Evolutionary conservation across 2,113 vertebrate genomes (phyloP).

Genomic region (Chloebia gouldiae): DNA sequence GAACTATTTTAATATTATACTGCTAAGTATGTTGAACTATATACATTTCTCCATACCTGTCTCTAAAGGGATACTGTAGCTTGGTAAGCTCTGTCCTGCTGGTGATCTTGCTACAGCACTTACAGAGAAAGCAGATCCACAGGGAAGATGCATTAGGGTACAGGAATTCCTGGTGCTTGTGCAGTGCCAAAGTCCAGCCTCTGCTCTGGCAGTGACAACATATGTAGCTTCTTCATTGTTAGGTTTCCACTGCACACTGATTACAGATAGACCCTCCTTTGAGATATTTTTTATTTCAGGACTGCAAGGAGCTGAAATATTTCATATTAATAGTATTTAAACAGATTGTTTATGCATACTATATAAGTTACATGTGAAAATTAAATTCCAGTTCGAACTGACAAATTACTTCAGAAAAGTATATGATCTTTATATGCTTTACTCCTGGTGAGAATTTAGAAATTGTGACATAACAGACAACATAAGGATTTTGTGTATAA

Average conservation of each 20-base stretch:
- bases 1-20: background rate
- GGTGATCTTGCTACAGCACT: constrained; percentile 76
- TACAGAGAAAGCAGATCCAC: constrained; percentile 82
- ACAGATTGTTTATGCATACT: background rate
- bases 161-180: constrained; percentile 73
- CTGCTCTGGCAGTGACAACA: constrained; percentile 72
- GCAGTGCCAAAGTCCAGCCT: constrained; percentile 73
- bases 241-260: constrained; percentile 76
- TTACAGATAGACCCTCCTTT: constrained; percentile 64
- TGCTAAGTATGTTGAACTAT: background rate
- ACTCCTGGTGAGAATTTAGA: background rate
- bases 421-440: background rate
- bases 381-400: background rate
- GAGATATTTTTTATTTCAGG: constrained; percentile 86
- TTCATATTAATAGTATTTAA: background rate
- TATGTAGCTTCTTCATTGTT: constrained; percentile 79
- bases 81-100: constrained; percentile 83
- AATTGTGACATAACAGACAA: background rate
- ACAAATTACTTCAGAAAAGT: background rate
- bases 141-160: constrained; percentile 77
- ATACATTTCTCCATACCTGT: constrained; percentile 75
- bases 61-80: constrained; percentile 84
- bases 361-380: background rate
- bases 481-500: background rate
- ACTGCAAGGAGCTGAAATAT: constrained; percentile 84